Evolutionary conservation across 2,113 vertebrate genomes (phyloP), one percentile per base, ranked within the genome.

Genomic region (Butastur rufipennis): DNA sequence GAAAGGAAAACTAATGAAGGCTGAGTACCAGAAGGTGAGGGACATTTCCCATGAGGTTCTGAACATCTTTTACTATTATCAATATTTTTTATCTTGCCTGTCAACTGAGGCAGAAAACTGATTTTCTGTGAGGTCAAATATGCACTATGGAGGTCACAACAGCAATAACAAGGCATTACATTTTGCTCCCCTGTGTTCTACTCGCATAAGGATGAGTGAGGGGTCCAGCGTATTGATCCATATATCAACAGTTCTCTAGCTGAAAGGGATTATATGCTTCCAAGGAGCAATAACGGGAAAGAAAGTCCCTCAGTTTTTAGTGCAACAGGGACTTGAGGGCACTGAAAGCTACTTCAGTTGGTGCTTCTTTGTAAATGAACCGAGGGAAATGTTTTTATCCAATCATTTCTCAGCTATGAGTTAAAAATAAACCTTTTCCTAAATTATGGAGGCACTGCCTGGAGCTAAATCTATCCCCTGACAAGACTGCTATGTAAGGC

Each of bases 41-140:
- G n/a, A 74, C 82, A 34, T 90, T 93, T 93, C 75, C 88, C 72
- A 31, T 40, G 79, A 86, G 90, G 50, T 84, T 77, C 47, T 74
- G 67, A 92, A 42, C 80, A 86, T 90, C 72, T 42, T 92, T 75
- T 78, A 9, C 74, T 93, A 91, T 94, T 97, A 96, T 91, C 87
- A 85, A 85, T 96, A 96, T 96, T 94, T 97, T 97, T 97, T 95
- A 93, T 94, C 90, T 93, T 92, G 43, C 80, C 88, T 97, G 94
- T 95, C 88, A 93, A 31, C 86, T 16, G 63, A 95, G 92, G 85
- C 50, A 92, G 88, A 95, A 95, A 97, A 88, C 86, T 48, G 88
- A 88, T 94, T 95, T 97, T 94, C 88, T 86, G 50, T 70, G 74
- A 66, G 95, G 95, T 94, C 96, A 92, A 50, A 86, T 88, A 93